Percentiles rank a stretch among this genome's conserved stretches.
phyloP scores from a whole-genome alignment of 2,797 vertebrate species.

The Mastacembelus armatus region DNA sequence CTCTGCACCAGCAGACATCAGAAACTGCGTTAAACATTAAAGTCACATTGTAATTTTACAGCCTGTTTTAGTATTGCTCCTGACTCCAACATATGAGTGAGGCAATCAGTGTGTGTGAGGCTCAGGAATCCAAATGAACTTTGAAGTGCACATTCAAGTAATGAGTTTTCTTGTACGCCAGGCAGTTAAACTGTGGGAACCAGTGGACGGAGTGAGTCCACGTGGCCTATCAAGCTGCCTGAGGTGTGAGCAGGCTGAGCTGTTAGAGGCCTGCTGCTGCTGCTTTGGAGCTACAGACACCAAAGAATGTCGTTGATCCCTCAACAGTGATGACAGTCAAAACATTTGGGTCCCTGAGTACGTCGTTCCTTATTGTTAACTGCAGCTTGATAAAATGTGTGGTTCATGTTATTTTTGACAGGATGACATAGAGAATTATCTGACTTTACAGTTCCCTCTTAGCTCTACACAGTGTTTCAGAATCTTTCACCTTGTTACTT shows the following conservation, averaged over 20 bases:
- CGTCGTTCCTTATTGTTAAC: slow-evolving; percentile 22
- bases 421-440: no score
- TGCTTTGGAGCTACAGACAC: slow-evolving; percentile 30
- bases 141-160: slow-evolving; percentile 75
- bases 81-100: slow-evolving; percentile 79
- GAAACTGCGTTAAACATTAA: slow-evolving; percentile 77
- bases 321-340: slow-evolving; percentile 33
- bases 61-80: slow-evolving; percentile 80
- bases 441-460: no score
- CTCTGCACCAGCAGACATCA: slow-evolving; percentile 65
- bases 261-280: slow-evolving; percentile 30
- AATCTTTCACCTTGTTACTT: background rate
- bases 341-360: slow-evolving; percentile 31
- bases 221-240: slow-evolving; percentile 51
- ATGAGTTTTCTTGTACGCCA: slow-evolving; percentile 73
- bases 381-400: no score
- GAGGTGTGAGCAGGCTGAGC: slow-evolving; percentile 56
- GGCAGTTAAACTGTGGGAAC: slow-evolving; percentile 70
- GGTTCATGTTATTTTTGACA: no score
- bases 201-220: slow-evolving; percentile 62
- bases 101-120: slow-evolving; percentile 65
- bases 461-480: no score
- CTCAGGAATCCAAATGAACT: slow-evolving; percentile 75
- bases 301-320: slow-evolving; percentile 39
- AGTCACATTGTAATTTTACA: slow-evolving; percentile 77